Conservation (phyloP, 2,797 vertebrate species). For the Brachyrhaphis roseni region DNA sequence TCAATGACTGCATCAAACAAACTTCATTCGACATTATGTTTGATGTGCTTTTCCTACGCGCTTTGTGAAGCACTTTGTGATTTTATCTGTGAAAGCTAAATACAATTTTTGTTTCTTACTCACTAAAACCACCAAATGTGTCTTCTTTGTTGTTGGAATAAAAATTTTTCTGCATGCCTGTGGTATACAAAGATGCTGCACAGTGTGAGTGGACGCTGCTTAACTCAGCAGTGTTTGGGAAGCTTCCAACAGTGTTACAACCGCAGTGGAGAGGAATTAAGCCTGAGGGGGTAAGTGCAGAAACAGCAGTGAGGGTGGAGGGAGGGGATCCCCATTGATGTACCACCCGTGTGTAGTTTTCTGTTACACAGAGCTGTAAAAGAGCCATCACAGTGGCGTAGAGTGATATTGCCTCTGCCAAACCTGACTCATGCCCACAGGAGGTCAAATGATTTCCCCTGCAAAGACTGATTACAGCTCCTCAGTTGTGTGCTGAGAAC, state of each 20-base stretch:
- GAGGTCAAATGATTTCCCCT: slow-evolving; percentile 17
- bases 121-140: no score
- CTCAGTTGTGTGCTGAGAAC: slow-evolving; percentile 1
- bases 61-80: no score
- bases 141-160: no score
- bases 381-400: slow-evolving; percentile 12
- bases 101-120: no score
- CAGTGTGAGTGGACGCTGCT: not conserved
- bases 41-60: no score
- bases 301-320: not conserved
- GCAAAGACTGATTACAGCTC: slow-evolving; percentile 15
- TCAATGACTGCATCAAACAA: no score
- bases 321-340: not conserved
- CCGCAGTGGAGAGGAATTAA: slow-evolving; percentile 1
- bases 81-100: no score
- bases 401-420: slow-evolving; percentile 13
- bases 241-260: slow-evolving; percentile 19
- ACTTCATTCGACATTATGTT: no score
- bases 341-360: not conserved
- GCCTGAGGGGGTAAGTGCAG: not conserved
- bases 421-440: not conserved
- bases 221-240: slow-evolving; percentile 24
- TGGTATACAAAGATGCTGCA: slow-evolving; percentile 13
- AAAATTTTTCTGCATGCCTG: slow-evolving; percentile 11
- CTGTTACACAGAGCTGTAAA: not conserved